Conservation (phyloP, 2,113 vertebrate species). For the Parotia lawesii region DNA sequence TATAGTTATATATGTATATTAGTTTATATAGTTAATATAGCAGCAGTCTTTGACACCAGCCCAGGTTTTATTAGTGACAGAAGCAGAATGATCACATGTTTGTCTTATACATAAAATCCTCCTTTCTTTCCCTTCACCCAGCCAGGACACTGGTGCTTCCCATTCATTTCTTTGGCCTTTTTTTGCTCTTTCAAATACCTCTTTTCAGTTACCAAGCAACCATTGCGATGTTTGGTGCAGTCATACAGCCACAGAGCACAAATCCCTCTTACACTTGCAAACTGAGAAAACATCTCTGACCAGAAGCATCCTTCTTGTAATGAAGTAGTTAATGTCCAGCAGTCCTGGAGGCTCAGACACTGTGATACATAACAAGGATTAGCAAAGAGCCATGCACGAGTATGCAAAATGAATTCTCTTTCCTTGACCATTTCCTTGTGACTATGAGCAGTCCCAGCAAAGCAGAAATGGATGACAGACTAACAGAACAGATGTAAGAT, state of each 20-base stretch:
- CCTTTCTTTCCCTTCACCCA: background rate
- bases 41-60: background rate
- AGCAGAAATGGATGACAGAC: background rate
- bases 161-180: conserved; percentile 3
- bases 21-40: background rate
- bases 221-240: background rate
- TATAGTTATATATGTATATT: too few relatives aligned
- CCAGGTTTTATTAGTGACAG: background rate
- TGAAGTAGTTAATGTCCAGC: background rate
- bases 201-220: conserved; percentile 34
- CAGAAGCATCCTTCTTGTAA: background rate
- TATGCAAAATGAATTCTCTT: background rate
- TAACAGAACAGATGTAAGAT: background rate
- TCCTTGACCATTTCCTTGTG: background rate
- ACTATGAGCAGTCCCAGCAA: background rate
- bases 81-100: background rate
- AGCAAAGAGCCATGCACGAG: background rate
- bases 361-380: background rate
- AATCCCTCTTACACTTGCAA: background rate
- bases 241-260: background rate
- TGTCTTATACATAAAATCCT: background rate
- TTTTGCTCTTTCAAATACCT: background rate
- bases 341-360: background rate
- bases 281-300: background rate
- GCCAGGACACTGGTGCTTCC: background rate